A percentile compares a stretch with the other conserved stretches of the same genome.
phyloP scores from a whole-genome alignment of 2,797 vertebrate genomes.

The Gallinago solitaria region DNA sequence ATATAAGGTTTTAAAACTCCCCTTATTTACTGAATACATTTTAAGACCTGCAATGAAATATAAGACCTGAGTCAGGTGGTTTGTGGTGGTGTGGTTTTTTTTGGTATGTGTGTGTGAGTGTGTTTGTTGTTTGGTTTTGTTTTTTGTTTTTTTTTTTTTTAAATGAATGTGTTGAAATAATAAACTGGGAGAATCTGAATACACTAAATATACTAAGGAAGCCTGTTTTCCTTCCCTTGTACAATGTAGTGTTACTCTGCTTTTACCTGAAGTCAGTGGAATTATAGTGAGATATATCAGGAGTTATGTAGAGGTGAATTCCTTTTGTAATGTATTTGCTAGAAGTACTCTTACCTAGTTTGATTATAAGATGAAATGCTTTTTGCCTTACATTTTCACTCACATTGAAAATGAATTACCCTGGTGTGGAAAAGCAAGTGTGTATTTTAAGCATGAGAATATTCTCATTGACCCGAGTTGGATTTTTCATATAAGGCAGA shows the following conservation, averaged over 20 bases:
- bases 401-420: not conserved
- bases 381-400: not conserved
- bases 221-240: not conserved
- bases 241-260: not conserved
- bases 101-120: too few relatives aligned
- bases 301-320: not conserved
- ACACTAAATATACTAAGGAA: not conserved
- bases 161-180: not conserved
- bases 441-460: not conserved
- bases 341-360: not conserved
- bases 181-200: not conserved
- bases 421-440: not conserved
- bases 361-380: not conserved
- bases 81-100: too few relatives aligned
- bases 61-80: not conserved
- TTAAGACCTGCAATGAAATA: not conserved
- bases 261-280: not conserved
- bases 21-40: not conserved
- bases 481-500: not conserved
- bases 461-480: not conserved
- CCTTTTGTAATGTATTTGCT: not conserved
- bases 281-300: not conserved
- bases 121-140: too few relatives aligned
- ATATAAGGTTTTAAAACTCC: not conserved
- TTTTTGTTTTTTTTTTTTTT: too few relatives aligned